Evolutionary conservation across 2,888 invertebrate species (phyloP), one percentile per base, ranked within the genome.

Genomic region (Caenorhabditis panamensis): DNA sequence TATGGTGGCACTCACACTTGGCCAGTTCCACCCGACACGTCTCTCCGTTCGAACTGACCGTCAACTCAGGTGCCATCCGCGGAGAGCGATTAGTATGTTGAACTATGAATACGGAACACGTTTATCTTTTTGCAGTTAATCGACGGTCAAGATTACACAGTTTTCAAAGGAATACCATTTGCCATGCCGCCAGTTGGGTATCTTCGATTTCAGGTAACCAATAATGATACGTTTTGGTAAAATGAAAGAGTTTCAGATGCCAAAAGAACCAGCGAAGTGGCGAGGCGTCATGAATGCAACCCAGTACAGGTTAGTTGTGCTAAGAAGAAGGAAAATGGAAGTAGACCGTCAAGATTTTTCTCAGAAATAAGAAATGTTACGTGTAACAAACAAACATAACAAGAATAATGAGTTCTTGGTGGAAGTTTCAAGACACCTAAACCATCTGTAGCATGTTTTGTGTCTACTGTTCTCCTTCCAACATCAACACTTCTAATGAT

Each of bases 261-360:
- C 90, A n/a, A 86, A 88, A 77, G 85, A 86, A 28, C 90, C 90
- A 31, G 90, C 90, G 11, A 87, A 84, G 68, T 91, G 91, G 91
- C 59, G 89, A 49, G 91, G 91, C 20, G 89, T 90, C 0, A 91
- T 91, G 91, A 91, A 91, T 68, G 90, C 91, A 3, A 91, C 91
- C 2, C 88, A 89, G 61, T 91, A 88, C 68, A 82, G 88, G 69
- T 87, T n/a, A 54, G 71, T 44, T 31, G 9, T 4, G 31, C 31
- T 31, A 31, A 31, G 9, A 31, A 31, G 41, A 41, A 41, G 16
- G 16, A 41, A 41, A 41, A 31, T n/a, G n/a, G n/a, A n/a, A n/a
- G n/a, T n/a, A n/a, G n/a, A n/a, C n/a, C n/a, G n/a, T n/a, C n/a
- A n/a, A n/a, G n/a, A n/a, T n/a, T n/a, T n/a, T n/a, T n/a, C n/a